Percentiles rank a stretch among this genome's conserved stretches.
These are phyloP conservation scores for Prionace glauca DNA, from an alignment of 2,797 vertebrate species.

Conservation along the genomic window DNA sequence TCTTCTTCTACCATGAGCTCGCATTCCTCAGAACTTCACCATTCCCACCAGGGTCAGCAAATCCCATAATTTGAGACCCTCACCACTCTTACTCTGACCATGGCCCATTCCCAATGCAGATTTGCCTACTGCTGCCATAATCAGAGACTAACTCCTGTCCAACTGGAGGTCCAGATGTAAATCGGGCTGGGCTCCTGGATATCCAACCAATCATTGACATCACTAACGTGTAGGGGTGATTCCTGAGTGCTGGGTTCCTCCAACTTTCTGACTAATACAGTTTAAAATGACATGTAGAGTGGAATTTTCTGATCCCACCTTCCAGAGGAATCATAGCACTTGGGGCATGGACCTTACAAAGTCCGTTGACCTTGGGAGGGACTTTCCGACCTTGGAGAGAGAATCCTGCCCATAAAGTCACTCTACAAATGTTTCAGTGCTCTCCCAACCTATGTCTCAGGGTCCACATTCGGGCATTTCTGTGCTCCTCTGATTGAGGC, in stretches of 20 bases:
- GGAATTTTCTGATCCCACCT: no score
- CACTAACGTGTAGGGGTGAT: neutral
- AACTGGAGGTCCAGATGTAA: neutral
- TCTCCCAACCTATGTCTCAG: slow-evolving; percentile 59
- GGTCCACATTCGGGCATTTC: slow-evolving; percentile 46
- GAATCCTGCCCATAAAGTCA: neutral
- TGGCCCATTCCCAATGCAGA: neutral
- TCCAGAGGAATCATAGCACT: no score
- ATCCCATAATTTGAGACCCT: neutral
- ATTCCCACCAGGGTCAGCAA: neutral
- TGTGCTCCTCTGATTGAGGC: no score
- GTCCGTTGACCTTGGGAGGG: no score
- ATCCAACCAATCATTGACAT: neutral
- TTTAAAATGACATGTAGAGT: slow-evolving; percentile 53
- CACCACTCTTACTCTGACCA: no score
- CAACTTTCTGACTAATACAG: no score
- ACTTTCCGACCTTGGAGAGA: no score
- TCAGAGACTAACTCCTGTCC: no score
- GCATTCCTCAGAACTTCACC: neutral
- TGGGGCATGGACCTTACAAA: no score
- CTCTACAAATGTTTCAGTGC: slow-evolving; percentile 43
- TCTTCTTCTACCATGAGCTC: no score
- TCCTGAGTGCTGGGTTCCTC: no score
- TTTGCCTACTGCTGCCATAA: neutral
- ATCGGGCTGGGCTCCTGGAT: neutral